Base-by-base conservation (phyloP, 2,888 invertebrate genomes). In the Diaperis boleti region DNA sequence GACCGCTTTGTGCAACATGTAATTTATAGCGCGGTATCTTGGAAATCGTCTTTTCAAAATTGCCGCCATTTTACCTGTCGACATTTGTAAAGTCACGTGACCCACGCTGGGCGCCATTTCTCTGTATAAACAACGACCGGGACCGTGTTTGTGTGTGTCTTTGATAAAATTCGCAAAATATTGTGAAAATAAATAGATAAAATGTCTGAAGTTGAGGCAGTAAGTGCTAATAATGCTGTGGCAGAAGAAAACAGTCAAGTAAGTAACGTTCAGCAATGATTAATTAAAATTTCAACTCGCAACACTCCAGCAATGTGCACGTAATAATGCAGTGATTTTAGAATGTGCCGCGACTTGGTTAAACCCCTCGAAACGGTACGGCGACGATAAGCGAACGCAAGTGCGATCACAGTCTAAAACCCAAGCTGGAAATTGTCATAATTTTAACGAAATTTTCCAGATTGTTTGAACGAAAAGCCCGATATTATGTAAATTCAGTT, bases 41-140 rank as follows among this genome's bases (percentile, higher is more conserved):
- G n/a, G n/a, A n/a, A n/a, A n/a, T n/a, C n/a, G n/a, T n/a, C n/a
- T 26, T 26, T 74, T 72, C 42, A 67, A 74, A 73, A 66, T 68
- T 69, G 44, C 67, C 80, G 81, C 76, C 72, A 72, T 73, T 69
- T 72, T 72, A 77, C 75, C 70, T 73, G 74, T 73, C 72, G 73
- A 72, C 68, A 69, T 67, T 68, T 71, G 62, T 69, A 54, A 59
- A 59, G 69, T 83, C 83, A 85, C 85, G 84, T 85, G 85, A 85
- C 85, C 85, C 83, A 85, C 86, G 86, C 86, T 85, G 82, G 83
- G 84, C 84, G 85, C 85, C 85, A 85, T 85, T 85, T 83, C 83
- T 81, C 81, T 81, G 83, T 84, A 85, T 85, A 85, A 85, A 85
- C 85, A 85, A 81, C 83, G 82, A 82, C 84, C 84, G 84, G 83